These are phyloP conservation scores for Dinothrombium tinctorium DNA, from an alignment of 1,140 invertebrate genomes.

Conservation along the genomic window DNA sequence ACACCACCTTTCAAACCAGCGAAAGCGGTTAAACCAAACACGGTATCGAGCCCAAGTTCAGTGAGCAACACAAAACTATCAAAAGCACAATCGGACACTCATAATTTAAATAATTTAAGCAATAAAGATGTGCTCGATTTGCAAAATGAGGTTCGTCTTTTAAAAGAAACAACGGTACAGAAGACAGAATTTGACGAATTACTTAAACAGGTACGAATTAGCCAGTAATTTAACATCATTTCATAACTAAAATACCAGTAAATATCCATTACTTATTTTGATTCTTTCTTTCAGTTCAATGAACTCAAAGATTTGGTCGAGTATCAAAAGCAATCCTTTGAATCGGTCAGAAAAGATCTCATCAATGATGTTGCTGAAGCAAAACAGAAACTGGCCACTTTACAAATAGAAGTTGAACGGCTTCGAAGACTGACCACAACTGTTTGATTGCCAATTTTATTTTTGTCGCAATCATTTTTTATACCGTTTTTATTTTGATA, in stretches of 20 bases:
- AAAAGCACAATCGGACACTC: neutral
- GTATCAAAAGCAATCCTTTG: conserved; percentile 4
- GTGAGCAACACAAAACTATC: neutral
- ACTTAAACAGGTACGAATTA: conserved; percentile 11
- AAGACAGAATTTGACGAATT: conserved; percentile 12
- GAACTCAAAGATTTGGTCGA: conserved; percentile 11
- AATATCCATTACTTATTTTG: too few relatives aligned
- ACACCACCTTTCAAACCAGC: neutral
- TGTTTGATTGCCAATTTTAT: too few relatives aligned
- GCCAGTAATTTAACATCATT: too few relatives aligned
- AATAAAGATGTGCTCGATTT: conserved; percentile 6
- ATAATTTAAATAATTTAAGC: neutral
- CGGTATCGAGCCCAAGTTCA: neutral
- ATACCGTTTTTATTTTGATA: too few relatives aligned
- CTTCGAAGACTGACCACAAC: conserved; percentile 14
- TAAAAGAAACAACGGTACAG: conserved; percentile 9
- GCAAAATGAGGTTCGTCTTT: conserved; percentile 5
- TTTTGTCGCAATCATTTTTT: too few relatives aligned
- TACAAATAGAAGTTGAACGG: conserved; percentile 14
- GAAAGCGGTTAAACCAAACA: conserved; percentile 1
- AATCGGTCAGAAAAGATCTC: conserved; percentile 11
- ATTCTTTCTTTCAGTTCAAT: conserved; percentile 5
- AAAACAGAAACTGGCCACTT: conserved; percentile 12
- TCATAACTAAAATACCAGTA: too few relatives aligned
- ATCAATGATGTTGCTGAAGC: conserved; percentile 14